Evolutionary conservation across 2,113 vertebrate genomes (phyloP).

Genomic region (Numenius arquata): DNA sequence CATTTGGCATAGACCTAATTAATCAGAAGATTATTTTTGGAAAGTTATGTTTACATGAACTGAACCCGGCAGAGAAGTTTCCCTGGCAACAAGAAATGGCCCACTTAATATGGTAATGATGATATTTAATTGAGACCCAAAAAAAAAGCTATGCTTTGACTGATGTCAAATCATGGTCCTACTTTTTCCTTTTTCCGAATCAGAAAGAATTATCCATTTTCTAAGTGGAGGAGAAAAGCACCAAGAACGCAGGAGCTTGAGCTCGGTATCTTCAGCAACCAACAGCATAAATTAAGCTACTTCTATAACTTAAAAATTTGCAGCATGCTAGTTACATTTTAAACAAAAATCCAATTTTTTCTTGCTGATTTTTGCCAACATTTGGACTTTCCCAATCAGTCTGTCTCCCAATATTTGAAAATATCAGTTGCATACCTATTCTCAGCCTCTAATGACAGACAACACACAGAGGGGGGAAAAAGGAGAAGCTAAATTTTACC

Average conservation of each 20-base stretch:
- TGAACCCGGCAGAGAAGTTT: conserved; percentile 51
- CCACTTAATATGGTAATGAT: conserved; percentile 64
- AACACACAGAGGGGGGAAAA: rapidly evolving
- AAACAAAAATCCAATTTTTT: background rate
- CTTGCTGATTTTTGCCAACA: background rate
- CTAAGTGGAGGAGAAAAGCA: background rate
- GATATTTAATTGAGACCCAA: conserved; percentile 37
- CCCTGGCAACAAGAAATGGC: conserved; percentile 59
- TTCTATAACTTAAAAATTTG: background rate
- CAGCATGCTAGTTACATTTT: background rate
- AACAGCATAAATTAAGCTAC: background rate
- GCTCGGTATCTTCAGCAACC: background rate
- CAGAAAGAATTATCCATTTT: background rate
- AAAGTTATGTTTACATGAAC: conserved; percentile 56
- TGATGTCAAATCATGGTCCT: background rate
- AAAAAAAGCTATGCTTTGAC: background rate
- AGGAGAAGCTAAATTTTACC: background rate
- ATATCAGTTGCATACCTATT: background rate
- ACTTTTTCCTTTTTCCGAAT: background rate
- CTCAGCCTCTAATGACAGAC: background rate
- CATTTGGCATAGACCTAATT: conserved; percentile 35
- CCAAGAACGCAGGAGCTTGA: background rate
- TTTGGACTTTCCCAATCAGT: background rate
- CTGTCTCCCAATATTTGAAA: background rate
- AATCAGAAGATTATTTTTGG: conserved; percentile 64